Conservation (phyloP, 2,797 vertebrate species). For the Rallus crepitans region DNA sequence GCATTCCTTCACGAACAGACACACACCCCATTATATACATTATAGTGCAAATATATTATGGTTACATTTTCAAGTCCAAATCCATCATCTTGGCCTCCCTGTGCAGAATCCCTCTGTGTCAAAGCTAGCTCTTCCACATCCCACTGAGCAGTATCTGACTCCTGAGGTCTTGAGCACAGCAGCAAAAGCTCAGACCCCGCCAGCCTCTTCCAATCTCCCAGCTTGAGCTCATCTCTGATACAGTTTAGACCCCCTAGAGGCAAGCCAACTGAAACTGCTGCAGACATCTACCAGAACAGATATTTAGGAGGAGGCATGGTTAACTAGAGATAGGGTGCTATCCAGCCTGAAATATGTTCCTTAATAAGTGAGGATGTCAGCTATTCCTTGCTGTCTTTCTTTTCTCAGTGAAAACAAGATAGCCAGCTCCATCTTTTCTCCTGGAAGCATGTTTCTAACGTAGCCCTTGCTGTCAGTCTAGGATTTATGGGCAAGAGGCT, state of each 20-base stretch:
- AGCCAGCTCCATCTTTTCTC: not conserved
- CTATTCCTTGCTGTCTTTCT: not conserved
- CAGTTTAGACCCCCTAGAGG: not conserved
- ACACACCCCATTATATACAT: not conserved
- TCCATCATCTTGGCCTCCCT: not conserved
- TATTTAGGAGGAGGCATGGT: not conserved
- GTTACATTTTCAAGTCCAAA: conserved; percentile 4
- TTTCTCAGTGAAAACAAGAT: not conserved
- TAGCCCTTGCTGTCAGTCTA: not conserved
- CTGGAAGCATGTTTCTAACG: not conserved
- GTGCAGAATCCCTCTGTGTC: not conserved
- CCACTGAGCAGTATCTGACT: not conserved
- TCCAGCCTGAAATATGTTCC: not conserved
- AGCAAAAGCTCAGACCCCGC: not conserved
- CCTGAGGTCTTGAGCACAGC: not conserved
- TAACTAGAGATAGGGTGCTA: not conserved
- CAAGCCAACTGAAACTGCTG: not conserved
- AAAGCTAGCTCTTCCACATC: not conserved
- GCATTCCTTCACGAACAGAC: not conserved
- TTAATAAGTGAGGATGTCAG: not conserved
- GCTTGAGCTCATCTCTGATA: not conserved
- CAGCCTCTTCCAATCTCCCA: not conserved
- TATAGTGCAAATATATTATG: not conserved
- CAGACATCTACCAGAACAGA: not conserved
- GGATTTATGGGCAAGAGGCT: not conserved